A percentile compares a stretch with the other conserved stretches of the same genome.
These are phyloP conservation scores for Eidolon helvum DNA, from an alignment of 2,113 vertebrate species.

Conservation along the genomic window DNA sequence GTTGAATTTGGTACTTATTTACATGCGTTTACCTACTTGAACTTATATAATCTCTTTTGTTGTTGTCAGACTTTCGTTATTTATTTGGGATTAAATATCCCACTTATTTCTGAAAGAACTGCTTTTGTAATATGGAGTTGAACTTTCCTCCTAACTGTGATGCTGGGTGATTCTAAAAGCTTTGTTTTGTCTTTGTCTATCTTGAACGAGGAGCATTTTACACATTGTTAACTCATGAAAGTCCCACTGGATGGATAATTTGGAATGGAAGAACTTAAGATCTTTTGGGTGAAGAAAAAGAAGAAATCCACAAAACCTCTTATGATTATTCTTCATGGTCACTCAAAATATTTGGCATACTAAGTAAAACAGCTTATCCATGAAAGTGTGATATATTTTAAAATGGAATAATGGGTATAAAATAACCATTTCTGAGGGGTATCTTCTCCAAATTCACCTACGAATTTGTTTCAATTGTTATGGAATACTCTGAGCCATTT, in stretches of 20 bases:
- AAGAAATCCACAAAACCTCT: not conserved
- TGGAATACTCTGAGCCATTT: not conserved
- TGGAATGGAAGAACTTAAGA: not conserved
- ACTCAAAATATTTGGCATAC: not conserved
- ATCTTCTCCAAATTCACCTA: not conserved
- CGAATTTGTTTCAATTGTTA: not conserved
- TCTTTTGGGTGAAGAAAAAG: not conserved
- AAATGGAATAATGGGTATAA: not conserved
- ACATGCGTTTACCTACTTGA: not conserved
- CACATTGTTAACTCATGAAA: slow-evolving; percentile 44
- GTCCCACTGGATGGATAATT: slow-evolving; percentile 23
- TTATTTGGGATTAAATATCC: not conserved
- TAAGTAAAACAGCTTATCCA: not conserved
- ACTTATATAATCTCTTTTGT: not conserved
- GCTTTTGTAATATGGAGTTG: not conserved
- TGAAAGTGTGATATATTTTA: not conserved
- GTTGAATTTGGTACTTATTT: not conserved
- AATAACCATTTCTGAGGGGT: not conserved
- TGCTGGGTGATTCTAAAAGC: slow-evolving; percentile 43
- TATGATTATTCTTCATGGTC: not conserved
- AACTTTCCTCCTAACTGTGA: slow-evolving; percentile 12
- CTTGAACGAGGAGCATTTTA: slow-evolving; percentile 39
- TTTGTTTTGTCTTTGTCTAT: slow-evolving; percentile 53
- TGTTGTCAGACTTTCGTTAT: not conserved
- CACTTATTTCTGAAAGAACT: not conserved